Evolutionary conservation across 1,140 invertebrate genomes (phyloP), one percentile per base, ranked within the genome.

Genomic region (Leptopilina boulardi): DNA sequence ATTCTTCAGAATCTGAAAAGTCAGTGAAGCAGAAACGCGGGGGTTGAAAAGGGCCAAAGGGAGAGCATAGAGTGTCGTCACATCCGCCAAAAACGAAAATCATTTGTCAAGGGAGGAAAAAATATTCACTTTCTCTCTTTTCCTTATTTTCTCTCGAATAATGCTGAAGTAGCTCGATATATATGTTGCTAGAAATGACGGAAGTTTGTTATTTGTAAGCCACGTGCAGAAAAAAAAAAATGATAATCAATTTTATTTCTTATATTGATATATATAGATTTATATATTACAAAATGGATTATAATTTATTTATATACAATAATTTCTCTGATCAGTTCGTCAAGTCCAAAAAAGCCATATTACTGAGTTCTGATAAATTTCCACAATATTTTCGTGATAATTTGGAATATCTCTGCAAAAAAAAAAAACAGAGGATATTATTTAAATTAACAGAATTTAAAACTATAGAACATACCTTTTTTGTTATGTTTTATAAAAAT

Each of bases 1-100:
- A 87, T 88, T 88, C 85, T 80, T 85, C 81, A 83, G 85, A 88
- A 88, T 87, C 87, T 88, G 87, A 88, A 88, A 88, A 87, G 77
- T 87, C 80, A 87, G 82, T 85, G 81, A 80, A 84, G 79, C 87
- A 84, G 80, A 81, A 86, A 88, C 82, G 76, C 21, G 78, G 54
- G 78, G 75, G 79, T 75, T 41, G 73, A 73, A 70, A 77, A 15
- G 72, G 74, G 41, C 38, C 59, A 56, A 77, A n/a, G 66, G 74
- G 71, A 42, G 80, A 77, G 70, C 30, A 73, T n/a, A 26, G 19
- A 26, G 83, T 83, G 81, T 85, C 83, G 84, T 85, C 83, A 77
- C 82, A 87, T 88, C 78, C 87, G 86, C 70, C 82, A 84, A 38
- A 84, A 86, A 80, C 79, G 80, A 85, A 84, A 87, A 87, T 88